Evolutionary conservation across 2,888 invertebrate species (phyloP), one percentile per base, ranked within the genome.

Genomic region (Pseudeuparius sepicola): DNA sequence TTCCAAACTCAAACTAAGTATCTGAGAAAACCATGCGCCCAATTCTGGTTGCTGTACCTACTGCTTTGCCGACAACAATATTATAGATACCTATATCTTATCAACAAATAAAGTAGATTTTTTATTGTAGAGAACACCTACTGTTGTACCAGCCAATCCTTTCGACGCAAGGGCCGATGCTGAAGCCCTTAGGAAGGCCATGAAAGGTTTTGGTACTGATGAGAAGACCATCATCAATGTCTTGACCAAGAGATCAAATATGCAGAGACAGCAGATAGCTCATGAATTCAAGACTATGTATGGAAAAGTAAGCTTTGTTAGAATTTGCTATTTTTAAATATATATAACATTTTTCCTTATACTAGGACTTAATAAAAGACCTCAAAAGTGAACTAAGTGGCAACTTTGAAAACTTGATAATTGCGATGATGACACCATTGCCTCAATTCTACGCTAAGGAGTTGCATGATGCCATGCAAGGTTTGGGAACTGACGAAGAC

Each of bases 131-230:
- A 73, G 73, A 39, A 75, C 71, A 35, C 85, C 87, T 35, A 87
- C 87, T 4, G 74, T 88, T 17, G 67, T 74, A 20, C 78, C 86
- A 4, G 77, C 69, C n/a, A 71, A 77, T 44, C 78, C 77, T 1
- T 87, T 87, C 63, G 77, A 87, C 54, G 73, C 88, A 3, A 73
- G 80, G 16, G 71, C 69, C 6, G 89, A 89, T 71, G 88, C 88
- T 0, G 79, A 80, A 47, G 65, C 75, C 2, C 68, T 90, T 14
- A 71, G 88, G n/a, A 83, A 81, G 51, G 89, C 90, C 1, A 90
- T 90, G 90, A 89, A 88, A 64, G 90, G 89, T 31, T 78, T 85
- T 49, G 88, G 92, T 17, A 93, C 93, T 0, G 87, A 94, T 57
- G 93, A 94, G 59, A 81, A 83, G 54, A 71, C 85, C 1, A 81